A percentile compares a stretch with the other conserved stretches of the same genome.
Evolutionary conservation across 2,113 vertebrate species (phyloP).

Genomic region (Calcarius ornatus): DNA sequence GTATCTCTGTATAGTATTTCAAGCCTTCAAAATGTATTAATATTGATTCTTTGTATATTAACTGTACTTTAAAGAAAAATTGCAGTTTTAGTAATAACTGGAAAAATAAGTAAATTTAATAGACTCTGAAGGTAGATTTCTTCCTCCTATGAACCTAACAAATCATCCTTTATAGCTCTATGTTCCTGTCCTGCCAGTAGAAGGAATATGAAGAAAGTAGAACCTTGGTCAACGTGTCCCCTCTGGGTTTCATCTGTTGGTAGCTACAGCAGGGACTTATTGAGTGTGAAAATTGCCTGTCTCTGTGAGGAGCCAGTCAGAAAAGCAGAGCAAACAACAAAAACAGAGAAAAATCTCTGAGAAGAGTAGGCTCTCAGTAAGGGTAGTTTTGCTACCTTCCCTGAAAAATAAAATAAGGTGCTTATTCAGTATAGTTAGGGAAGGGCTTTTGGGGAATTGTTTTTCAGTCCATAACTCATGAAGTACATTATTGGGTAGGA

Average conservation of each 20-base stretch:
- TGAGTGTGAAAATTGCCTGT: background rate
- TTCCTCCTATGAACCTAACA: background rate
- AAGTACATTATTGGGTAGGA: background rate
- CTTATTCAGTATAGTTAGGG: background rate
- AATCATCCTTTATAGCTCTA: background rate
- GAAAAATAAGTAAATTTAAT: background rate
- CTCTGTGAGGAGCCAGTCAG: background rate
- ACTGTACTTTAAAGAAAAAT: background rate
- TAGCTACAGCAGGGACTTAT: background rate
- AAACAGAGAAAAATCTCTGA: background rate
- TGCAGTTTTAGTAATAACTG: background rate
- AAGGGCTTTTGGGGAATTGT: background rate
- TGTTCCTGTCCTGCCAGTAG: background rate
- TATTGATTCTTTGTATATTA: background rate
- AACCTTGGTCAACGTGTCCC: background rate
- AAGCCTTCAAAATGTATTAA: background rate
- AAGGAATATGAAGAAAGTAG: background rate
- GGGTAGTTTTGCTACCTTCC: background rate
- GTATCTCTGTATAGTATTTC: background rate
- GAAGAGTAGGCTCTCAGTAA: background rate
- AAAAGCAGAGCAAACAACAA: background rate
- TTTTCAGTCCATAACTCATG: background rate
- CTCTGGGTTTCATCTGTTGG: background rate
- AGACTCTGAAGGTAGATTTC: background rate
- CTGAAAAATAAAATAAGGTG: background rate